Base-by-base conservation (phyloP, 2,113 vertebrate genomes). In the Myxocyprinus asiaticus region DNA sequence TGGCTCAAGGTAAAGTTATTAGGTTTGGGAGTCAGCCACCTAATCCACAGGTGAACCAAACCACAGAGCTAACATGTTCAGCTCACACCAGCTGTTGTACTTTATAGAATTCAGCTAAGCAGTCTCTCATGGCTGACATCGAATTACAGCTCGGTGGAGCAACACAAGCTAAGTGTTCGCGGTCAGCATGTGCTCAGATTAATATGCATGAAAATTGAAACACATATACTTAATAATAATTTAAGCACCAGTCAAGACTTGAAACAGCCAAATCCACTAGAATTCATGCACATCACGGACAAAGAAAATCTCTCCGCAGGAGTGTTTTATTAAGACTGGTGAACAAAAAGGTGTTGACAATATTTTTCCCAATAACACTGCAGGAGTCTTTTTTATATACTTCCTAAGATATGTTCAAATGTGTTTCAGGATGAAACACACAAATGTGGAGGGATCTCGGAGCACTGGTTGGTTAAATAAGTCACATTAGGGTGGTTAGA, bases 161-260 rank as follows among this genome's bases (percentile, higher is more conserved):
- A 44, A 76, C 48, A 14, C 48, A 9, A 53, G 48, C 73, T 44
- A 76, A 33, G 22, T 43, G 61, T 42, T 65, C 61, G 22, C 59
- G 42, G 48, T 43, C 17, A 65, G 48, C 48, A 9, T 53, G 73
- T 14, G 47, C 73, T 65, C 1, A 2, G 22, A 76, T 65, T 76
- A 76, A 76, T 76, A 75, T 33, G 73, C 33, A 33, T 76, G 48
- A 53, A 76, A 76, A 65, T 65, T 44, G 14, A 76, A 76, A 76
- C 73, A 65, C 61, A 43, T 53, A 76, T 15, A 65, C 61, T 63
- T 43, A 76, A 76, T 76, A 65, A 65, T 65, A 47, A 76, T 33
- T 33, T 65, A 76, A 76, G 73, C 61, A 11, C 48, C 61, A 76
- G 12, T 15, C 47, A 9, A 11, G 12, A 14, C 12, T 42, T 64